These are phyloP conservation scores for Ormyrus pomaceus DNA, from an alignment of 2,888 invertebrate species.

Conservation along the genomic window DNA sequence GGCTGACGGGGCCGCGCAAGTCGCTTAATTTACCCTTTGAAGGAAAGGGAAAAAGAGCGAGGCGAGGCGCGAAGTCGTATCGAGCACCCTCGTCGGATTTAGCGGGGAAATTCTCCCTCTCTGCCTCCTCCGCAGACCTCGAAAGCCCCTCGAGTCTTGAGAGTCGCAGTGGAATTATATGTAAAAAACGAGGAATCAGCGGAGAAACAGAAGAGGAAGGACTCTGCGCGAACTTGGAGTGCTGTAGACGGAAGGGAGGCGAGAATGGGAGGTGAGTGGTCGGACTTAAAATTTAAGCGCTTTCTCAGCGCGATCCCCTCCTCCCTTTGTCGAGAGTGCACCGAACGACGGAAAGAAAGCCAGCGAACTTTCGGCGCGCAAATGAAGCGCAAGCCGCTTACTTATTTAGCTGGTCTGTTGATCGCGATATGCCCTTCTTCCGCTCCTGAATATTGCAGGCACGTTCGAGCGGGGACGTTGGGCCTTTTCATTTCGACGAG, in stretches of 20 bases:
- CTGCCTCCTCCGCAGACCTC: slow-evolving; percentile 3
- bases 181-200: slow-evolving; percentile 52
- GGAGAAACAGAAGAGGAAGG: slow-evolving; percentile 38
- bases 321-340: background rate
- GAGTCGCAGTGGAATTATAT: slow-evolving; percentile 48
- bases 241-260: slow-evolving; percentile 28
- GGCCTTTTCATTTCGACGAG: too few species aligned
- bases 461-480: too few species aligned
- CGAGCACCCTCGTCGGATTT: slow-evolving; percentile 51
- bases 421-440: background rate
- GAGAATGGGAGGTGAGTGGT: slow-evolving; percentile 47
- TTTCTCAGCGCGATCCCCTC: slow-evolving; percentile 34
- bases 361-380: slow-evolving; percentile 13
- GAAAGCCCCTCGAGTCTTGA: slow-evolving; percentile 31
- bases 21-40: slow-evolving; percentile 54
- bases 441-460: too few species aligned
- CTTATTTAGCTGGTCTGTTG: slow-evolving; percentile 24
- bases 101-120: slow-evolving; percentile 32
- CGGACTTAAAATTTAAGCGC: slow-evolving; percentile 56
- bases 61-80: slow-evolving; percentile 52
- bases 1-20: background rate
- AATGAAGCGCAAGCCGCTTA: slow-evolving; percentile 20
- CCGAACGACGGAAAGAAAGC: slow-evolving; percentile 13
- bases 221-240: slow-evolving; percentile 32
- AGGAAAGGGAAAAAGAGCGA: slow-evolving; percentile 26